Evolutionary conservation across 2,888 invertebrate species (phyloP).

Genomic region (Pediacus dermestoides): DNA sequence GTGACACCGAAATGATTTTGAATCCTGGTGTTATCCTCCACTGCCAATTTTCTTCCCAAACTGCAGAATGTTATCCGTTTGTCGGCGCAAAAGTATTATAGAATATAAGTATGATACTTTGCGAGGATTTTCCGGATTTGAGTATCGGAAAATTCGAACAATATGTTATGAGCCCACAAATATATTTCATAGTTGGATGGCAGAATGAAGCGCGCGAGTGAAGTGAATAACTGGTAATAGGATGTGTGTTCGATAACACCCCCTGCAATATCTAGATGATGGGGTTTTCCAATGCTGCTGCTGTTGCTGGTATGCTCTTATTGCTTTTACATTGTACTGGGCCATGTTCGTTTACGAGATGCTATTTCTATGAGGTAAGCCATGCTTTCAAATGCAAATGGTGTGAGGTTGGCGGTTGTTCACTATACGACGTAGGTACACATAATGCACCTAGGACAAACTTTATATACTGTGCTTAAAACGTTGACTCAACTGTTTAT

Average conservation of each 20-base stretch:
- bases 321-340: conserved; percentile 1
- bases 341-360: conserved; percentile 2
- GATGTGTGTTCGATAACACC: conserved; percentile 1
- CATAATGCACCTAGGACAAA: too few relatives aligned
- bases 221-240: conserved; percentile 1
- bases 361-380: conserved; percentile 2
- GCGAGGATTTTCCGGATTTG: conserved; percentile 1
- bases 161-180: not conserved
- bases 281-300: too few relatives aligned
- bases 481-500: too few relatives aligned
- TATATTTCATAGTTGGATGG: conserved; percentile 1
- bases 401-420: not conserved
- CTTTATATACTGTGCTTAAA: too few relatives aligned
- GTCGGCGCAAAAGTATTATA: too few relatives aligned
- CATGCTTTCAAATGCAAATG: not conserved
- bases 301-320: too few relatives aligned
- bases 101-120: too few relatives aligned
- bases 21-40: too few relatives aligned
- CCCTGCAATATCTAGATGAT: conserved; percentile 2
- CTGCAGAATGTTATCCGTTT: too few relatives aligned
- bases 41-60: too few relatives aligned
- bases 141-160: conserved; percentile 1
- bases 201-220: too few relatives aligned
- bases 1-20: too few relatives aligned
- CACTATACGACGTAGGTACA: not conserved